phyloP scores from a whole-genome alignment of 2,797 vertebrate species.

The Podarcis siculus region DNA sequence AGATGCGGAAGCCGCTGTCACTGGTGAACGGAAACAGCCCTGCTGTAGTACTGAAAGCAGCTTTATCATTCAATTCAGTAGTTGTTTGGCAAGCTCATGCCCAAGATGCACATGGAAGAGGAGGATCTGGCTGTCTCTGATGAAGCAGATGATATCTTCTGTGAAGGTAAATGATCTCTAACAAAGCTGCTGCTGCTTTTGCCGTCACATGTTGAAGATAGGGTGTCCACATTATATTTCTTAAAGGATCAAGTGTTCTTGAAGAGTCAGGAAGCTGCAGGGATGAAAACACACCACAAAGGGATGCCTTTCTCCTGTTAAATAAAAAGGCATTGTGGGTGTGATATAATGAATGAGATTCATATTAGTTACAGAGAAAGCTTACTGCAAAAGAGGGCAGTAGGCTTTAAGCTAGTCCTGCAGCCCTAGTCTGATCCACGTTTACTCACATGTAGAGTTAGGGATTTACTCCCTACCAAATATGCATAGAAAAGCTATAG shows the following conservation, averaged over 20 bases:
- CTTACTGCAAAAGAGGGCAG: slow-evolving; percentile 12
- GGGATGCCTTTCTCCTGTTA: slow-evolving; percentile 50
- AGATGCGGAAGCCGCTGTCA: slow-evolving; percentile 70
- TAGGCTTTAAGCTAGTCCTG: not conserved
- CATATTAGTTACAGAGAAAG: slow-evolving; percentile 35
- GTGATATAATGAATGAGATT: slow-evolving; percentile 45
- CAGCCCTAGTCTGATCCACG: not conserved
- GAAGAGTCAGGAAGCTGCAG: not conserved
- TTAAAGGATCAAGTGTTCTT: not conserved
- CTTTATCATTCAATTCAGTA: slow-evolving; percentile 22
- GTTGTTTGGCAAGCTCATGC: not conserved
- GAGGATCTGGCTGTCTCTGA: slow-evolving; percentile 53
- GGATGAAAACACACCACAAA: slow-evolving; percentile 26
- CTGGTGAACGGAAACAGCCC: slow-evolving; percentile 61
- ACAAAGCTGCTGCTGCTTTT: slow-evolving; percentile 48
- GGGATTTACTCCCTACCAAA: not conserved
- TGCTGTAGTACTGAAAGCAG: slow-evolving; percentile 18
- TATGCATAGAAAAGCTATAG: not conserved
- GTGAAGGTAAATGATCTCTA: slow-evolving; percentile 77
- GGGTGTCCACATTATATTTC: slow-evolving; percentile 41
- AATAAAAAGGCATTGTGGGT: slow-evolving; percentile 42
- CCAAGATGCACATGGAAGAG: slow-evolving; percentile 73
- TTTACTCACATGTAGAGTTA: not conserved
- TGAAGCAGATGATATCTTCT: slow-evolving; percentile 78
- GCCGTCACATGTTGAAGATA: not conserved